These are phyloP conservation scores for Pediacus dermestoides DNA, from an alignment of 2,888 invertebrate species.

Conservation along the genomic window DNA sequence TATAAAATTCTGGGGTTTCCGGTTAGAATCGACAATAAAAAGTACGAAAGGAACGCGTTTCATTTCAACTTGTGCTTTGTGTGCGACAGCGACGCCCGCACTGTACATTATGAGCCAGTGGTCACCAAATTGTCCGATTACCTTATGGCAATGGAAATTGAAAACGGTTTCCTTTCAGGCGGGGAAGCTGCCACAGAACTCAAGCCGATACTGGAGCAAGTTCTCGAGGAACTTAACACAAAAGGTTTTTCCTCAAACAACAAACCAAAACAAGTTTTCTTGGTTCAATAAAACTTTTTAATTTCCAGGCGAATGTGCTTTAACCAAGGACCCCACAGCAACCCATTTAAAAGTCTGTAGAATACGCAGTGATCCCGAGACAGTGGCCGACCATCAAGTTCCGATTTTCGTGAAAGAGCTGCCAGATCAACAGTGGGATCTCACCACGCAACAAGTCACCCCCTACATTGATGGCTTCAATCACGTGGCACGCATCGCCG, in stretches of 20 bases:
- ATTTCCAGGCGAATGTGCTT: conserved; percentile 44
- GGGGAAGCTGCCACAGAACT: conserved; percentile 60
- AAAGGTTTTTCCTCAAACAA: conserved; percentile 43
- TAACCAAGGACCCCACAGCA: conserved; percentile 77
- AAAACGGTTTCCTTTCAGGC: conserved; percentile 77
- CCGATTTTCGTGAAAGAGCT: conserved; percentile 64
- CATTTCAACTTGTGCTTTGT: conserved; percentile 95
- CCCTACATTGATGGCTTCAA: conserved; percentile 91
- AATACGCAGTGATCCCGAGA: conserved; percentile 74
- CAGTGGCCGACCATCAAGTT: conserved; percentile 85
- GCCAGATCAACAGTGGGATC: conserved; percentile 74
- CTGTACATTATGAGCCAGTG: conserved; percentile 90
- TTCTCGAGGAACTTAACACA: conserved; percentile 77
- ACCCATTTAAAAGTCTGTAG: conserved; percentile 86
- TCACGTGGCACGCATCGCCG: conserved; percentile 85
- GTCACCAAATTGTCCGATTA: conserved; percentile 93
- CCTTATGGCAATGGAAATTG: conserved; percentile 83
- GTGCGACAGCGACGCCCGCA: conserved; percentile 83
- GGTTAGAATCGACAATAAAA: conserved; percentile 80
- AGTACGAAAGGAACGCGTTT: conserved; percentile 90
- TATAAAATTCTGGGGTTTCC: conserved; percentile 92
- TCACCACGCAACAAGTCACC: conserved; percentile 86
- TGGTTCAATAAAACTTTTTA: conserved; percentile 8
- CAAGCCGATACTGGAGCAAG: conserved; percentile 71
- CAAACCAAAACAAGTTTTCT: background rate